Percentiles rank a stretch among this genome's conserved stretches.
These are phyloP conservation scores for Esox lucius DNA, from an alignment of 2,797 vertebrate genomes.

Conservation along the genomic window DNA sequence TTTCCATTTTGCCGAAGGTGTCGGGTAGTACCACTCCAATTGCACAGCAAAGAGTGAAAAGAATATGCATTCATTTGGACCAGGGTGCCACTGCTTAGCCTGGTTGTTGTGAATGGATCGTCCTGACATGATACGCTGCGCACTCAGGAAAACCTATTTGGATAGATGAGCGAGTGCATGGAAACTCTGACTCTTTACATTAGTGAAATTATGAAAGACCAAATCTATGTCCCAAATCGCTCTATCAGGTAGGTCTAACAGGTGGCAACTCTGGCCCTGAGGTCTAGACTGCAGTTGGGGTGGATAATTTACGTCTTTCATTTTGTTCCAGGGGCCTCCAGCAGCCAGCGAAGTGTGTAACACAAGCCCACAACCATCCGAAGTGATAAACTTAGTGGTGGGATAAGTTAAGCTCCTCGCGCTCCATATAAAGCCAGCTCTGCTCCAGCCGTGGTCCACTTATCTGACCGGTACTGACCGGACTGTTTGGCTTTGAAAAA, in stretches of 20 bases:
- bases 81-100: conserved; percentile 3
- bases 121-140: not conserved
- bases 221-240: not conserved
- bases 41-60: not conserved
- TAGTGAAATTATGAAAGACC: too few species aligned
- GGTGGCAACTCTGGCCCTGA: not conserved
- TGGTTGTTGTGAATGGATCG: conserved; percentile 9
- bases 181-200: not conserved
- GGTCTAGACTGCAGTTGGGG: not conserved
- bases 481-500: too few species aligned
- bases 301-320: conserved; percentile 38
- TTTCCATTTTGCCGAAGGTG: conserved; percentile 40
- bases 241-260: not conserved
- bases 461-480: too few species aligned
- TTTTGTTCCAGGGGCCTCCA: conserved; percentile 38
- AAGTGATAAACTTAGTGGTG: conserved; percentile 33
- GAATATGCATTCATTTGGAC: conserved; percentile 22
- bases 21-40: conserved; percentile 28
- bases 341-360: conserved; percentile 28
- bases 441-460: not conserved
- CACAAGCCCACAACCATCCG: conserved; percentile 37
- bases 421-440: conserved; percentile 20
- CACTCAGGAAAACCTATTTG: not conserved
- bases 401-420: conserved; percentile 15
- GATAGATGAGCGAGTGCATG: not conserved